Base-by-base conservation (phyloP, 2,888 invertebrate genomes). In the Apotomis turbidana region DNA sequence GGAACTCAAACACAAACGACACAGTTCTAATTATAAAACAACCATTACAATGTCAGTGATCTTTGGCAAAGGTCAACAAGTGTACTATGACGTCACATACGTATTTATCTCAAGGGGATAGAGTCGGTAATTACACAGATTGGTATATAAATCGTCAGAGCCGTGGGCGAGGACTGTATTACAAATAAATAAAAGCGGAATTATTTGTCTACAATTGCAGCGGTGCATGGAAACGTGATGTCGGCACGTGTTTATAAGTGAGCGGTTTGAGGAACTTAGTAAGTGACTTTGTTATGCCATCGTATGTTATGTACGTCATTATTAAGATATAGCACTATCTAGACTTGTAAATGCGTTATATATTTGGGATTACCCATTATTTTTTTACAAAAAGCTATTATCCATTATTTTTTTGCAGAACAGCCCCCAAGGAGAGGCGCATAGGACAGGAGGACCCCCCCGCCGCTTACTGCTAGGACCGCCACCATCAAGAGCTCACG, bases 61-160 rank as follows among this genome's bases (percentile, higher is more conserved):
- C 70, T 71, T 54, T 60, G 36, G 41, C 10, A 66, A 71, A 71
- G 70, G 70, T 71, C 70, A 66, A 62, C 51, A 38, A 10, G 68
- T 54, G 41, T 41, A 41, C 27, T 57, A 8, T 52, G 44, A 60
- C 52, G 54, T 36, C 44, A 54, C 38, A 49, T 41, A n/a, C n/a
- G 51, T 51, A 58, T 59, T n/a, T 55, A 66, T n/a, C 4, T 27
- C 51, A 68, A 52, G 5, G 27, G 52, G 6, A 15, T 60, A 60
- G 59, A 52, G 52, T 51, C 9, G 52, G 60, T 8, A 54, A 60
- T 68, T 9, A 46, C n/a, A 13, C 8, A 41, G 15, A 55, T 55
- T 54, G 5, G 27, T 62, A 57, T 13, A n/a, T 8, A 13, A 10
- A 51, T 41, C 60, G 44, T 61, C 55, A 27, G 13, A 61, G 4